Base-by-base conservation (phyloP, 1,140 invertebrate species). In the Eumaeus atala region DNA sequence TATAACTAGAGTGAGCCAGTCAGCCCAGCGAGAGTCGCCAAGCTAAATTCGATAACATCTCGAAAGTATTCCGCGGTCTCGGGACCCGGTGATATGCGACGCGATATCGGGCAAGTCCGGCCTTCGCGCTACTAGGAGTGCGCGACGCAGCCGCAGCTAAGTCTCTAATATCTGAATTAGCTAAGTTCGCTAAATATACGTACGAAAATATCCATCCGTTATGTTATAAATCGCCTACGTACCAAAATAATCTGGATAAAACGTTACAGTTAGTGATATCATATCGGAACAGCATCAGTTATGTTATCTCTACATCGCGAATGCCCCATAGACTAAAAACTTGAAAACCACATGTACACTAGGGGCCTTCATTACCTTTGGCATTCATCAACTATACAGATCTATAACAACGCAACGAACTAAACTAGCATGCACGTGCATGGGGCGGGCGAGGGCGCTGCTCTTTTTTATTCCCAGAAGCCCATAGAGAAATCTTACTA, bases 191-290 rank as follows among this genome's bases (percentile, higher is more conserved):
- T 76, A 75, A 79, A 82, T 59, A 64, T 59, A 58, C 37, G 59
- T 84, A 82, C 55, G 73, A 84, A 84, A 84, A 83, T 84, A 83
- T 70, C 56, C 72, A 66, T 60, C 64, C 58, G 54, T 59, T 63
- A 56, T 54, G 52, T 58, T 54, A 53, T 62, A 60, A 59, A 65
- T 59, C 54, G 55, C 53, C 58, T 61, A 56, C 56, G 47, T 77
- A 72, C 67, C 62, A 84, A 81, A 84, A 81, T 78, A 82, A 74
- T 74, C 65, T 75, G 72, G 65, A 78, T 79, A 74, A 77, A 79
- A 74, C 51, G 50, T 68, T 63, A 61, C 56, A 55, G 44, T 52
- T 64, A 64, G 55, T 70, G 57, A 72, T 64, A 65, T 64, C 55
- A 56, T 59, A 67, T 53, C 60, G 56, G 66, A 72, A 74, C 69